phyloP scores from a whole-genome alignment of 2,797 vertebrate genomes.

The Poeciliopsis gracilis region DNA sequence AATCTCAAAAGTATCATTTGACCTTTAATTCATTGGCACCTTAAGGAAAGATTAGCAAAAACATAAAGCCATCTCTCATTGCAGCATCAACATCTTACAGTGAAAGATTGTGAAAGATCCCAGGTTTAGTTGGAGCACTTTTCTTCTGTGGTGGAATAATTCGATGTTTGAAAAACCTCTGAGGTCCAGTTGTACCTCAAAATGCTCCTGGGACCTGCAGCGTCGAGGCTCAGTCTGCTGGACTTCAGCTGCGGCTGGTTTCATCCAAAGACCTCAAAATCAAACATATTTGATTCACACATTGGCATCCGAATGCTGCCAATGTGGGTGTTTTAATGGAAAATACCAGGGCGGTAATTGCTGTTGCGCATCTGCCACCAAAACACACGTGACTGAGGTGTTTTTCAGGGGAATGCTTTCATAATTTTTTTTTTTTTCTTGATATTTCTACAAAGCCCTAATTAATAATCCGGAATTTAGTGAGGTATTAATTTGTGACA shows the following conservation, averaged over 20 bases:
- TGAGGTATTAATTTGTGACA: not conserved
- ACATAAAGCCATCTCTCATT: not conserved
- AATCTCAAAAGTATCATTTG: conserved; percentile 32
- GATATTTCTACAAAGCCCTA: not conserved
- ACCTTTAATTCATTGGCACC: conserved; percentile 18
- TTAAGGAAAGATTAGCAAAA: not conserved
- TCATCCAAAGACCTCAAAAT: not conserved
- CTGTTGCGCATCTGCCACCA: not conserved
- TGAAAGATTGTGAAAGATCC: not conserved
- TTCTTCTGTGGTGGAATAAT: not conserved
- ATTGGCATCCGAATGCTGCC: no score
- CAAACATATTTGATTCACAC: not conserved
- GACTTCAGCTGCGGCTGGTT: not conserved
- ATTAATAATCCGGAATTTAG: not conserved
- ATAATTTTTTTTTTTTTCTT: not conserved
- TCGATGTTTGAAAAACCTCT: not conserved
- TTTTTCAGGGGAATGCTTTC: not conserved
- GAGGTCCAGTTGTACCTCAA: not conserved
- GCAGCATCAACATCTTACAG: not conserved
- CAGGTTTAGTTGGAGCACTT: not conserved
- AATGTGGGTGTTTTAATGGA: not conserved
- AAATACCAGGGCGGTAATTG: not conserved
- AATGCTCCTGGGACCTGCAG: not conserved
- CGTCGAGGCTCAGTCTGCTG: not conserved
- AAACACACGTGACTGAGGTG: not conserved